Evolutionary conservation across 2,113 vertebrate genomes (phyloP).

Genomic region (Thunnus thynnus): DNA sequence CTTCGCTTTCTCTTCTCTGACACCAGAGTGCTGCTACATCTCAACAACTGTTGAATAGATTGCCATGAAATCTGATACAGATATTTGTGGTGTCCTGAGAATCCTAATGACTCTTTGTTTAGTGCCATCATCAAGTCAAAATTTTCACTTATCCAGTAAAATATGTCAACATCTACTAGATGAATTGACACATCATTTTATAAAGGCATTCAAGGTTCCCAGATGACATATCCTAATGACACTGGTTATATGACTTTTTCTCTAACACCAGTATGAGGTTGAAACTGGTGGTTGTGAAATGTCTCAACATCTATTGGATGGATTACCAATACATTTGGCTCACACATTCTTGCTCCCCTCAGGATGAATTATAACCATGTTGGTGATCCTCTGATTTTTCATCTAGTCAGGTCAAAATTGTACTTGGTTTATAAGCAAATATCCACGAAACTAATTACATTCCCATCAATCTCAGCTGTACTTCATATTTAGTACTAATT

Average conservation of each 20-base stretch:
- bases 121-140: not conserved
- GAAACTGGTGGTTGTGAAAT: no score
- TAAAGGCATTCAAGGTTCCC: not conserved
- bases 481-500: not conserved
- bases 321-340: not conserved
- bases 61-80: not conserved
- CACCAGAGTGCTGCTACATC: not conserved
- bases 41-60: not conserved
- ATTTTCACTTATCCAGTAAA: not conserved
- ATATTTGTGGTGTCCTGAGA: not conserved
- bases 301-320: not conserved
- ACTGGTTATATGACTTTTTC: no score
- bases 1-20: slow-evolving; percentile 40
- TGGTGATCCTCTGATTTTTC: not conserved
- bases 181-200: not conserved
- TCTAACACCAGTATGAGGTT: no score
- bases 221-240: no score
- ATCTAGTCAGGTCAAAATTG: not conserved
- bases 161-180: not conserved
- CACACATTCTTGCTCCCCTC: not conserved
- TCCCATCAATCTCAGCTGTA: no score
- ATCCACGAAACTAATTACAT: not conserved
- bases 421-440: not conserved
- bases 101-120: no score
- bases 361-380: not conserved